Evolutionary conservation across 2,797 vertebrate genomes (phyloP).

Genomic region (Gallinago solitaria): DNA sequence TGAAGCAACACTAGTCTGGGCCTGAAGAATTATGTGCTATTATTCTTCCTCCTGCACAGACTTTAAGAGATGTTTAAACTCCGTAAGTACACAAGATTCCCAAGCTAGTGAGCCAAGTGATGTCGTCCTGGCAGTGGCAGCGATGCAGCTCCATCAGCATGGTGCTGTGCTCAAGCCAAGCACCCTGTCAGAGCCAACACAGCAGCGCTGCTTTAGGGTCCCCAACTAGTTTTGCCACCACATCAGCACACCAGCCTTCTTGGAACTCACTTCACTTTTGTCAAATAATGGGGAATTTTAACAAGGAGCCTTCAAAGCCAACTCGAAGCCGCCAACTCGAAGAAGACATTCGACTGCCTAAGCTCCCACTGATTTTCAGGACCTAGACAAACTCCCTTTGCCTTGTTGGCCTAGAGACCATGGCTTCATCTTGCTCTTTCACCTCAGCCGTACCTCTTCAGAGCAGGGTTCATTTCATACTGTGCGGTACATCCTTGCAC

Average conservation of each 20-base stretch:
- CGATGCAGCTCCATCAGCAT: background rate
- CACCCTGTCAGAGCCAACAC: background rate
- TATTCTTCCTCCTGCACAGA: background rate
- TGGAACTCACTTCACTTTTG: background rate
- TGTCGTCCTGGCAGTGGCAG: background rate
- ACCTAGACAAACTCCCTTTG: accelerated
- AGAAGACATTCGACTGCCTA: background rate
- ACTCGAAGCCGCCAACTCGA: background rate
- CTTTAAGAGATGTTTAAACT: background rate
- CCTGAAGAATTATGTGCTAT: background rate
- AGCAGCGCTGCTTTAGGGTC: background rate
- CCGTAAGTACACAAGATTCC: background rate
- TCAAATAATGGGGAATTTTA: background rate
- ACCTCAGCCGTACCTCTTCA: background rate
- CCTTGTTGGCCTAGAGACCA: background rate
- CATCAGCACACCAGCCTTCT: background rate
- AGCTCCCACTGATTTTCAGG: background rate
- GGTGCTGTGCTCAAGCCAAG: background rate
- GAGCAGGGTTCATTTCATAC: background rate
- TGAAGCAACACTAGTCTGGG: background rate
- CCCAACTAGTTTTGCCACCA: background rate
- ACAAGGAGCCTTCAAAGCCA: background rate
- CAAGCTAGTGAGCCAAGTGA: background rate
- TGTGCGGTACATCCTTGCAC: background rate
- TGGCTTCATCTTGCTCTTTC: background rate